phyloP scores from a whole-genome alignment of 2,797 vertebrate genomes.

The Cetoscarus ocellatus region DNA sequence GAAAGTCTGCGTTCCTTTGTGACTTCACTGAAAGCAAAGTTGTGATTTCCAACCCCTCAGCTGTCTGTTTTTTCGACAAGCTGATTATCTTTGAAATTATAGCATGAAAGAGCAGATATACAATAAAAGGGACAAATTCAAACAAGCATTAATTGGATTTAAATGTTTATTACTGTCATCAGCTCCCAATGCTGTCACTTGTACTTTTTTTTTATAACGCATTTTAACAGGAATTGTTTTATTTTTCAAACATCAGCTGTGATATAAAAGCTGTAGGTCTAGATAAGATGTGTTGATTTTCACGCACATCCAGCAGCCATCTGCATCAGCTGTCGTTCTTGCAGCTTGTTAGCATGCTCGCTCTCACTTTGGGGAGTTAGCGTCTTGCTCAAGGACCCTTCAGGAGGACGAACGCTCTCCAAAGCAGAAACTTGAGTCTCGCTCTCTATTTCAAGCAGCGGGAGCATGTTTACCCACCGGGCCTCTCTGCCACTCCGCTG shows the following conservation, averaged over 20 bases:
- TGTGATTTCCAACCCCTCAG: not conserved
- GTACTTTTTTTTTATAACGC: too few species aligned
- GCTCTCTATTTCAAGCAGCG: slow-evolving; percentile 15
- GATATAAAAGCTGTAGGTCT: not conserved
- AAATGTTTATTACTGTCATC: too few species aligned
- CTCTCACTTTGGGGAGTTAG: slow-evolving; percentile 1
- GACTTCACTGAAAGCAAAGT: not conserved
- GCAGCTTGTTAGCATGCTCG: slow-evolving; percentile 17
- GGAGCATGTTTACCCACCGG: slow-evolving; percentile 53
- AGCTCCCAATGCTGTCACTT: too few species aligned
- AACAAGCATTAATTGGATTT: too few species aligned
- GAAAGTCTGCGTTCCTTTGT: slow-evolving; percentile 19
- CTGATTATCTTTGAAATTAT: too few species aligned
- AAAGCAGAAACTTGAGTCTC: slow-evolving; percentile 12
- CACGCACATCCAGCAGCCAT: not conserved
- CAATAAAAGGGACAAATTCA: too few species aligned
- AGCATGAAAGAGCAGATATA: too few species aligned
- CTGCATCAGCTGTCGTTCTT: not conserved
- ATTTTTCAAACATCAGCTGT: too few species aligned
- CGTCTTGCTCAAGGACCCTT: slow-evolving; percentile 51
- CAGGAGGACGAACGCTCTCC: slow-evolving; percentile 28
- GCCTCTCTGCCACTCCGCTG: slow-evolving; percentile 38
- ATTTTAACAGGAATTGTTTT: too few species aligned
- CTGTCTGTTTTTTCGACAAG: not conserved
- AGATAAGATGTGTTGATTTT: not conserved